A percentile compares a stretch with the other conserved stretches of the same genome.
Conservation (phyloP, 53 echinoderm and acorn worm genomes). For the Henricia sp. region DNA sequence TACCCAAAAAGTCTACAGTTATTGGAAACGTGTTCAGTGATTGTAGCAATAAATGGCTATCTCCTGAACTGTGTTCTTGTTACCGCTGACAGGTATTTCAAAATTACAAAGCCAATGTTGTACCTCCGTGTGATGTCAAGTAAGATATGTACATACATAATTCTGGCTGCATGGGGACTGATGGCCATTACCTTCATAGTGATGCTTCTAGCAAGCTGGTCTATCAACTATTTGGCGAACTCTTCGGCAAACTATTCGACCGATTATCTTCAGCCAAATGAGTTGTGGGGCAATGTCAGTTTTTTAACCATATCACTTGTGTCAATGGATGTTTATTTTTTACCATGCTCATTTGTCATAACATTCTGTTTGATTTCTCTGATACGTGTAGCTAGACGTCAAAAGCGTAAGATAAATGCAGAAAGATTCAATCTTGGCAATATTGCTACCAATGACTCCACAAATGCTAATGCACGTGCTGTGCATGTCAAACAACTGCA, state of each 20-base stretch:
- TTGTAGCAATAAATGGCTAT: background rate
- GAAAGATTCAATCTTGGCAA: background rate
- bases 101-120: constrained; percentile 23
- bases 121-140: constrained; percentile 26
- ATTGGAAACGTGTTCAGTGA: background rate
- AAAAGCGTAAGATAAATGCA: constrained; percentile 14
- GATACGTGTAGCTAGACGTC: constrained; percentile 2
- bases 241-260: background rate
- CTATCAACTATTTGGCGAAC: no score
- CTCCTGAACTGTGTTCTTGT: constrained; percentile 6
- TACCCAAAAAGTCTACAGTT: background rate
- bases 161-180: constrained; percentile 6
- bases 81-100: constrained; percentile 25
- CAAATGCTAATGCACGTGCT: background rate
- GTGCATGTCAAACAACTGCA: background rate
- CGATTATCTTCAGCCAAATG: background rate
- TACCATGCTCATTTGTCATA: constrained; percentile 4
- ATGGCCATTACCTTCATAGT: no score
- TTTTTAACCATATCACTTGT: background rate
- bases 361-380: background rate
- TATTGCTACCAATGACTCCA: background rate
- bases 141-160: constrained; percentile 3
- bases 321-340: background rate
- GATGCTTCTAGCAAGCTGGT: background rate
- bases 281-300: background rate